A percentile compares a stretch with the other conserved stretches of the same genome.
Evolutionary conservation across 2,888 invertebrate genomes (phyloP).

Genomic region (Cephus sareptanus): DNA sequence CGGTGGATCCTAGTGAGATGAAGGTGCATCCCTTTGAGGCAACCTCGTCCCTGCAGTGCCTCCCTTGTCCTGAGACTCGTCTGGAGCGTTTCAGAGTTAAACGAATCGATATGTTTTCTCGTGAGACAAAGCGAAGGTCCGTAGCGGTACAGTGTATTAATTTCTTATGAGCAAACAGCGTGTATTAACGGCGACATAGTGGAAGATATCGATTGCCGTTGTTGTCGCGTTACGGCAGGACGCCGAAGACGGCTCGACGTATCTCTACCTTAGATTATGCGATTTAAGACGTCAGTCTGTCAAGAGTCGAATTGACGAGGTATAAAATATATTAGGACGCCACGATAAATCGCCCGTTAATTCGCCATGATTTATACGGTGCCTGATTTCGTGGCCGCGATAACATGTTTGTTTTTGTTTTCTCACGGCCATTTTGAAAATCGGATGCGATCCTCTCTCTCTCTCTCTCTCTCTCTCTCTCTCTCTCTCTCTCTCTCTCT

Average conservation of each 20-base stretch:
- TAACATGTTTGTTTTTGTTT: neutral
- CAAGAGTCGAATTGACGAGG: neutral
- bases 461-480: neutral
- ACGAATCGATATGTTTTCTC: neutral
- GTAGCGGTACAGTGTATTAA: neutral
- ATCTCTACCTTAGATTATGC: neutral
- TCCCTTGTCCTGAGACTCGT: neutral
- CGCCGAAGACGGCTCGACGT: neutral
- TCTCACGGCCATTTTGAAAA: neutral
- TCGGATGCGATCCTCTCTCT: neutral
- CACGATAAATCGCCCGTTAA: neutral
- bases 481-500: neutral
- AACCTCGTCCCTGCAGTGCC: neutral
- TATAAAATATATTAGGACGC: neutral
- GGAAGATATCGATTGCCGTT: neutral
- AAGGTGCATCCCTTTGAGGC: neutral
- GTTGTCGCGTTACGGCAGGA: neutral
- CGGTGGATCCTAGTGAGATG: neutral
- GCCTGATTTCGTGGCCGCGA: neutral
- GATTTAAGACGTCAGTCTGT: neutral
- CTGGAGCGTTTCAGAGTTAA: neutral
- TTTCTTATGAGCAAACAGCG: neutral
- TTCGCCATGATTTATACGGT: slow-evolving; percentile 4
- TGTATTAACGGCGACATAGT: neutral
- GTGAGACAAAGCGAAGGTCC: neutral